Percentiles rank a stretch among this genome's conserved stretches.
Conservation (phyloP, 2,797 vertebrate species). For the Notolabrus celidotus region DNA sequence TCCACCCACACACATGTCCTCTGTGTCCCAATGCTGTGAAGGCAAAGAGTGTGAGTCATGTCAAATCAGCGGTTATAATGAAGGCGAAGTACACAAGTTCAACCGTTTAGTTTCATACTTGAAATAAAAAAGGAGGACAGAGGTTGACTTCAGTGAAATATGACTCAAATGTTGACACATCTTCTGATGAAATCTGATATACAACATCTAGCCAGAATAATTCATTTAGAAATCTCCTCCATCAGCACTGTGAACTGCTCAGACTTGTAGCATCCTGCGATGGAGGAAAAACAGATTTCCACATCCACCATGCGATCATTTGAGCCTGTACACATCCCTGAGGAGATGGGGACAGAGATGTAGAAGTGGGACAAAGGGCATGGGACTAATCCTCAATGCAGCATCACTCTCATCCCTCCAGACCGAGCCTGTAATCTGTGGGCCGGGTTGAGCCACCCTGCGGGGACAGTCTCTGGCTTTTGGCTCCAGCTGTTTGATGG, state of each 20-base stretch:
- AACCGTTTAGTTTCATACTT: too few relatives aligned
- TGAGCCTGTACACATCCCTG: slow-evolving; percentile 7
- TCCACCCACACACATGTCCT: too few relatives aligned
- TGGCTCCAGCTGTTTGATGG: slow-evolving; percentile 56
- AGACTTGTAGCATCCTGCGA: slow-evolving; percentile 3
- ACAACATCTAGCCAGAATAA: too few relatives aligned
- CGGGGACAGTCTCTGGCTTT: slow-evolving; percentile 21
- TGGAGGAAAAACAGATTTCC: slow-evolving; percentile 25
- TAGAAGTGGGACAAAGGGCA: slow-evolving; percentile 58
- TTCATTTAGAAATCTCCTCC: not conserved
- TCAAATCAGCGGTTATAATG: too few relatives aligned
- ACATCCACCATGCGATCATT: slow-evolving; percentile 12
- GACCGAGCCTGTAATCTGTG: slow-evolving; percentile 35
- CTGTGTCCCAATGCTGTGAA: too few relatives aligned
- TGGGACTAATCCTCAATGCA: slow-evolving; percentile 38
- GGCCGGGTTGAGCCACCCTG: not conserved
- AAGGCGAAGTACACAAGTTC: too few relatives aligned
- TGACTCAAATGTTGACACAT: too few relatives aligned
- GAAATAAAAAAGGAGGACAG: too few relatives aligned
- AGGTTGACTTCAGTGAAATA: too few relatives aligned
- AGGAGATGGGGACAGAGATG: slow-evolving; percentile 10
- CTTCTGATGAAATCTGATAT: not conserved
- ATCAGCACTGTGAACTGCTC: not conserved
- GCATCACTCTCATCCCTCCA: slow-evolving; percentile 15
- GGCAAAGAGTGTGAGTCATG: too few relatives aligned